Base-by-base conservation (phyloP, 1,140 invertebrate species). In the Neomicropteryx cornuta region DNA sequence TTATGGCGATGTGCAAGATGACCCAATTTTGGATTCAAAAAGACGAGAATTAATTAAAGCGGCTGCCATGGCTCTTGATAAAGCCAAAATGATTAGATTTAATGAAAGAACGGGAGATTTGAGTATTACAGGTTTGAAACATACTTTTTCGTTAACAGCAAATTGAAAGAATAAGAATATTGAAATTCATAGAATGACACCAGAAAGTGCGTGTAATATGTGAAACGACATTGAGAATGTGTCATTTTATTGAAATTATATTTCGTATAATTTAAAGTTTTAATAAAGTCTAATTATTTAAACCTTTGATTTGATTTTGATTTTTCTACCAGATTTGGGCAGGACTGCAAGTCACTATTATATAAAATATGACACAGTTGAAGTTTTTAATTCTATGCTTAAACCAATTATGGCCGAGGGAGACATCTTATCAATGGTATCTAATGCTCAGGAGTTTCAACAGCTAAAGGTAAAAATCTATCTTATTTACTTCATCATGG, bases 281-380 rank as follows among this genome's bases (percentile, higher is more conserved):
- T 49, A 22, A 41, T 38, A 36, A 36, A 47, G 18, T 42, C 43
- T 41, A 54, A 38, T 56, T 64, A 42, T 36, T 35, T 44, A 39
- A n/a, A n/a, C n/a, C n/a, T n/a, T n/a, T n/a, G n/a, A n/a, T n/a
- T 23, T 23, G 34, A 32, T 23, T 41, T 29, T 48, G 19, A 43
- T 38, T 34, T 40, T 49, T 27, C 40, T 43, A 39, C 47, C 58
- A 71, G 94, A 98, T 68, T 66, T 96, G 29, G 97, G 97, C 1
- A 73, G 96, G 39, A 97, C 90, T 33, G 92, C 96, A 1, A 96
- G 92, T 57, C 89, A 97, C 63, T 99, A 85, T 66, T 99, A 99
- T 60, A 91, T 99, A 28, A 97, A 95, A 51, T 91, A 91, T 60
- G 89, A 95, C 50, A 98, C 95, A 0, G 83, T 99, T 47, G 86